These are phyloP conservation scores for Toxonevra muliebris DNA, from an alignment of 2,888 invertebrate species.

Conservation along the genomic window DNA sequence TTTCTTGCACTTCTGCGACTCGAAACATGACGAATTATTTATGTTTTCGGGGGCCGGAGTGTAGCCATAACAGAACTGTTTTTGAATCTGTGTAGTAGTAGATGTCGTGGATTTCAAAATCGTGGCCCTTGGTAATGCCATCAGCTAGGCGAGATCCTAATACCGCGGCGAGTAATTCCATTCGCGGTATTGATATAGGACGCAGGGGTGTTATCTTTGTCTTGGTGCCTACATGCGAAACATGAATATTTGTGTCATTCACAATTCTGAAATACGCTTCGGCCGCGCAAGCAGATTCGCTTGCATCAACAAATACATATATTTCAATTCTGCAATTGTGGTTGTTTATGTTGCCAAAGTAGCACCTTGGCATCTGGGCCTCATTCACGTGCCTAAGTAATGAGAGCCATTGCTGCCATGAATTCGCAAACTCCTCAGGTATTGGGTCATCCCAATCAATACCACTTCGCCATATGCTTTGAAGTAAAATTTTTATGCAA, in stretches of 20 bases:
- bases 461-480: slow-evolving; percentile 38
- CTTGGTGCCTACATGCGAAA: slow-evolving; percentile 38
- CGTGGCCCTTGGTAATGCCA: slow-evolving; percentile 29
- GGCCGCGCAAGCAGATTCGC: slow-evolving; percentile 40
- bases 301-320: slow-evolving; percentile 32
- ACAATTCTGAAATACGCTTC: slow-evolving; percentile 41
- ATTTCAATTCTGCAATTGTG: slow-evolving; percentile 14
- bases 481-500: slow-evolving; percentile 38
- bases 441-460: slow-evolving; percentile 40
- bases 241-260: slow-evolving; percentile 16
- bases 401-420: slow-evolving; percentile 31
- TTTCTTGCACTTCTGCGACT: slow-evolving; percentile 38
- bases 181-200: slow-evolving; percentile 40
- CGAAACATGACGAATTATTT: slow-evolving; percentile 40
- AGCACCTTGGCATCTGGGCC: slow-evolving; percentile 34
- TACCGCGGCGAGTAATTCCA: slow-evolving; percentile 44
- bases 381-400: slow-evolving; percentile 17
- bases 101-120: slow-evolving; percentile 27
- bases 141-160: slow-evolving; percentile 39
- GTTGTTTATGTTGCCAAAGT: slow-evolving; percentile 12
- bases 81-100: slow-evolving; percentile 14
- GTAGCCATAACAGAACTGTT: slow-evolving; percentile 43
- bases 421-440: slow-evolving; percentile 18
- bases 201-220: slow-evolving; percentile 44
- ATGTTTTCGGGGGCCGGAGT: slow-evolving; percentile 38